Conservation (phyloP, 1,140 invertebrate species). For the Gryllus bimaculatus region DNA sequence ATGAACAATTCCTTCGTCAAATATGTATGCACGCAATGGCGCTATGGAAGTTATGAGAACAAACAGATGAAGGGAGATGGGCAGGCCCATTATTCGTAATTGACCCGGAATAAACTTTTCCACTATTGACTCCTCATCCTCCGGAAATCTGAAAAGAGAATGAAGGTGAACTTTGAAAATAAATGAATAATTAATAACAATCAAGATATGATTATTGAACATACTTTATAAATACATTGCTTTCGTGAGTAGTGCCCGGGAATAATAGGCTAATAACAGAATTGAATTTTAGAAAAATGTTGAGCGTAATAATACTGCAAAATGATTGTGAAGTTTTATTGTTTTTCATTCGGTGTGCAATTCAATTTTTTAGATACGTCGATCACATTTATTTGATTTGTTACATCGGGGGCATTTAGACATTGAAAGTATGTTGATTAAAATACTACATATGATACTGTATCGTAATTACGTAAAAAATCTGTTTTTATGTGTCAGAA, state of each 20-base stretch:
- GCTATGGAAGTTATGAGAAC: slow-evolving; percentile 29
- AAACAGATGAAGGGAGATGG: slow-evolving; percentile 27
- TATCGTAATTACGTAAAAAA: too few relatives aligned
- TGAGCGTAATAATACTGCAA: neutral
- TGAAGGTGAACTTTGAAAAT: neutral
- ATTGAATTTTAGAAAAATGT: neutral
- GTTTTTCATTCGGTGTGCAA: too few relatives aligned
- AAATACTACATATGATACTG: too few relatives aligned
- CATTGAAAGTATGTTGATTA: too few relatives aligned
- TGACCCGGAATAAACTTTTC: slow-evolving; percentile 18
- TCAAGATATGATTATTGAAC: neutral
- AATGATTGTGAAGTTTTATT: neutral
- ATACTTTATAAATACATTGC: neutral
- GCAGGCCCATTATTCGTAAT: slow-evolving; percentile 26
- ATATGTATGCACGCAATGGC: slow-evolving; percentile 29
- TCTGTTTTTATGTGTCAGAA: too few relatives aligned
- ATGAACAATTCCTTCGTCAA: slow-evolving; percentile 28
- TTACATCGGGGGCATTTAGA: too few relatives aligned
- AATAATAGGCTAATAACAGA: neutral
- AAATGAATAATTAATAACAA: neutral
- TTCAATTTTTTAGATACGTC: too few relatives aligned
- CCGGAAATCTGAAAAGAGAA: slow-evolving; percentile 15
- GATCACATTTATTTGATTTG: too few relatives aligned
- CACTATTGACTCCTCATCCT: slow-evolving; percentile 6
- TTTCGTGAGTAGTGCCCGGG: neutral